These are phyloP conservation scores for Premnoplex brunnescens DNA, from an alignment of 2,797 vertebrate genomes.

Conservation along the genomic window DNA sequence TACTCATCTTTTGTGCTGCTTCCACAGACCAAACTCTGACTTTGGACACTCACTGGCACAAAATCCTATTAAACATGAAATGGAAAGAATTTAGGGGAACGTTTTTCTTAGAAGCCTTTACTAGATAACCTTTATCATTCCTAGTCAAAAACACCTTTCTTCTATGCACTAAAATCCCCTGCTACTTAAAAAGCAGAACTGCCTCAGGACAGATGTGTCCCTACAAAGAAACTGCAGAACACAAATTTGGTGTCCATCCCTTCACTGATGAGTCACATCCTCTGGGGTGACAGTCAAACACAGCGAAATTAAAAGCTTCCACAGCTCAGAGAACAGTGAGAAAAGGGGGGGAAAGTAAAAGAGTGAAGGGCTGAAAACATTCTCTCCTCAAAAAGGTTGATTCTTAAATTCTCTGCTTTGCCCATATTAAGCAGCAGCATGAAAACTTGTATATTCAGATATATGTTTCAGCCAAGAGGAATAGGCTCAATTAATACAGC, in stretches of 20 bases:
- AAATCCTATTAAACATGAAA: neutral
- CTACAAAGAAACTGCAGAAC: neutral
- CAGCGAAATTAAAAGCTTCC: conserved; percentile 4
- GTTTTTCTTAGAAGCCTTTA: neutral
- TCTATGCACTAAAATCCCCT: conserved; percentile 2
- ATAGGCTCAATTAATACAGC: neutral
- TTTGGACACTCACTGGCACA: neutral
- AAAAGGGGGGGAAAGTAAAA: neutral
- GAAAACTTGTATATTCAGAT: neutral
- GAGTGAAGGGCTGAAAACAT: neutral
- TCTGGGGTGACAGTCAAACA: neutral
- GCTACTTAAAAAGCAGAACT: conserved; percentile 30
- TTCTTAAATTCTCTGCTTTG: neutral
- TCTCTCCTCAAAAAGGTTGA: neutral
- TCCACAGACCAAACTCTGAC: neutral
- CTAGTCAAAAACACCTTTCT: neutral
- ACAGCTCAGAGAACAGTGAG: neutral
- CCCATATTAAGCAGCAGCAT: neutral
- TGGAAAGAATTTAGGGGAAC: neutral
- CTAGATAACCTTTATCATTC: neutral
- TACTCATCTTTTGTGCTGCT: neutral
- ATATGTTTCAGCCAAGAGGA: neutral
- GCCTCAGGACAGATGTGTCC: conserved; percentile 38
- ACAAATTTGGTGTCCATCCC: neutral
- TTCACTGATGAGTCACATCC: neutral